Conservation (phyloP, 2,888 invertebrate genomes). For the Nysson spinosus region DNA sequence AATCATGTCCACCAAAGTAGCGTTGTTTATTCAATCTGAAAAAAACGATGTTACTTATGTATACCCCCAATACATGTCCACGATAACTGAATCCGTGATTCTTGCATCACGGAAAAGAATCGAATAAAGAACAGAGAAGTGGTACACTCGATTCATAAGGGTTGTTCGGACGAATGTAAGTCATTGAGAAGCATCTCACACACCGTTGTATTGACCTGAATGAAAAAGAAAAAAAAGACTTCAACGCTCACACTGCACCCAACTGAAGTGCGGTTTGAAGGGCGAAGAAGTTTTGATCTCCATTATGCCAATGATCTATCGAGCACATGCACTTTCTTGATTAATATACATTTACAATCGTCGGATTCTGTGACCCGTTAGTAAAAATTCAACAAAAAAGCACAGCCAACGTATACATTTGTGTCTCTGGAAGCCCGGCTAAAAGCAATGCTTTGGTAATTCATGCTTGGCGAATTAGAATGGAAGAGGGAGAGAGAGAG, state of each 20-base stretch:
- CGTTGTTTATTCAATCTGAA: too few relatives aligned
- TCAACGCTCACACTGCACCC: background rate
- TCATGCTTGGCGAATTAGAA: background rate
- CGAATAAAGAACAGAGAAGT: background rate
- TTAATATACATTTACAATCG: background rate
- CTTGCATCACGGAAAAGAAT: too few relatives aligned
- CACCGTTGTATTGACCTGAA: background rate
- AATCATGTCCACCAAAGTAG: too few relatives aligned
- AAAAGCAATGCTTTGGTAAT: background rate
- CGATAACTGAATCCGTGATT: too few relatives aligned
- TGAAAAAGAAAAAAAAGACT: background rate
- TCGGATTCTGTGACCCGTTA: background rate
- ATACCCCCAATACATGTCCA: too few relatives aligned
- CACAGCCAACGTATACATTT: too few relatives aligned
- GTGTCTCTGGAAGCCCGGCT: too few relatives aligned
- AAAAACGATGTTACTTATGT: too few relatives aligned
- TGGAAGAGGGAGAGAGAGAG: too few relatives aligned
- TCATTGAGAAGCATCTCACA: background rate
- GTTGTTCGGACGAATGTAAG: background rate
- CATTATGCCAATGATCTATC: background rate
- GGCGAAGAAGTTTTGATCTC: background rate
- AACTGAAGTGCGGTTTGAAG: background rate
- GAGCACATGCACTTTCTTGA: background rate
- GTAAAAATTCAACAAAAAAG: background rate
- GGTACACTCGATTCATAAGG: background rate